These are phyloP conservation scores for Eulithis testata DNA, from an alignment of 2,888 invertebrate genomes.

Conservation along the genomic window DNA sequence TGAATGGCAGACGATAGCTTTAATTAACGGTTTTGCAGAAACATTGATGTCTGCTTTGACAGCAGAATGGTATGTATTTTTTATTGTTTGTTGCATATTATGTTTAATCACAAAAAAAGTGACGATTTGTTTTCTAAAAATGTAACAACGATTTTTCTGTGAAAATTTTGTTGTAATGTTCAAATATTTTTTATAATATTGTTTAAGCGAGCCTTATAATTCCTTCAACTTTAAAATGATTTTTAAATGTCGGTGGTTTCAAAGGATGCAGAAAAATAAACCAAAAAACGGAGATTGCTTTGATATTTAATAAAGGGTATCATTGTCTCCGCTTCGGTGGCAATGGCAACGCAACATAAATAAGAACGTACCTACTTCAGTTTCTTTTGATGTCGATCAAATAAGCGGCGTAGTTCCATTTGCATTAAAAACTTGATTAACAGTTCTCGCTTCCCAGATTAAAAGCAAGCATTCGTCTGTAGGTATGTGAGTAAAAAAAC, in stretches of 20 bases:
- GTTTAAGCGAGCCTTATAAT: no score
- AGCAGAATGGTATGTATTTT: no score
- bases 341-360: constrained; percentile 52
- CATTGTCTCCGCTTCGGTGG: constrained; percentile 69
- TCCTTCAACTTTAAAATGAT: no score
- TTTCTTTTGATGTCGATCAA: constrained; percentile 76
- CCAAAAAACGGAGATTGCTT: constrained; percentile 62
- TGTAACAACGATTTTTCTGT: no score
- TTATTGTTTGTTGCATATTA: no score
- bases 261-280: constrained; percentile 52
- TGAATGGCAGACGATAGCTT: no score
- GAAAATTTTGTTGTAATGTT: no score
- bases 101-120: no score
- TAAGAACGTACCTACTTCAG: constrained; percentile 62
- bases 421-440: constrained; percentile 68
- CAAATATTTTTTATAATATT: no score
- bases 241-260: constrained; percentile 19
- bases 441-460: constrained; percentile 58
- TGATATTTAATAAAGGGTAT: constrained; percentile 76
- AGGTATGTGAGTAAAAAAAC: constrained; percentile 52
- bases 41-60: no score
- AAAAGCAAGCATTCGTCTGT: constrained; percentile 48
- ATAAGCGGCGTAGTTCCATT: constrained; percentile 67
- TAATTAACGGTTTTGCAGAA: no score
- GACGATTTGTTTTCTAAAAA: no score